phyloP scores from a whole-genome alignment of 2,113 vertebrate species.

The Pachypanchax playfairii region DNA sequence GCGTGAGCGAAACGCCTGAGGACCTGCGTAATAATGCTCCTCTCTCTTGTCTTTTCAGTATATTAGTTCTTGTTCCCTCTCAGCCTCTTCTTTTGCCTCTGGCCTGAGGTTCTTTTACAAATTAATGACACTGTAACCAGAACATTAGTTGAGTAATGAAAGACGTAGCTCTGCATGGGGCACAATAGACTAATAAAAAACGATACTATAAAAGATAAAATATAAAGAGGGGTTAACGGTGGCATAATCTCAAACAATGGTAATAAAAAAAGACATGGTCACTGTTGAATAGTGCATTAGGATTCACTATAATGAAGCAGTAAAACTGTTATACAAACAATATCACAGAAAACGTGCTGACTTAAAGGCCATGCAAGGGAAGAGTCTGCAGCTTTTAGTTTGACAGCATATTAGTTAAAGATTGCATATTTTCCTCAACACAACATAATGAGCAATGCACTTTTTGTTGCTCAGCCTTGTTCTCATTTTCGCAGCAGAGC shows the following conservation, averaged over 20 bases:
- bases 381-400: neutral
- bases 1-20: conserved; percentile 39
- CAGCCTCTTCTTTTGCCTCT: conserved; percentile 45
- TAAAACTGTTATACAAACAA: conserved; percentile 5
- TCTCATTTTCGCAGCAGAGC: conserved; percentile 21
- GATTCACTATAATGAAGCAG: neutral
- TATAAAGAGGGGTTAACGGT: conserved; percentile 38
- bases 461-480: conserved; percentile 13
- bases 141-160: conserved; percentile 72
- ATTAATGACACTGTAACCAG: conserved; percentile 72
- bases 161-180: conserved; percentile 36
- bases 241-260: conserved; percentile 24
- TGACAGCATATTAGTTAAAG: conserved; percentile 1
- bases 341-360: conserved; percentile 2
- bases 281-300: neutral
- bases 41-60: conserved; percentile 52
- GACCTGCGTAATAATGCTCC: conserved; percentile 43
- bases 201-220: conserved; percentile 23
- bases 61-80: conserved; percentile 56
- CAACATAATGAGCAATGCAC: conserved; percentile 18
- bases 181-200: conserved; percentile 46
- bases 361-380: neutral
- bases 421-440: conserved; percentile 11
- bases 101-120: conserved; percentile 61
- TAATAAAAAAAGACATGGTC: conserved; percentile 1